Evolutionary conservation across 2,888 invertebrate genomes (phyloP).

Genomic region (Tanypteryx hageni): DNA sequence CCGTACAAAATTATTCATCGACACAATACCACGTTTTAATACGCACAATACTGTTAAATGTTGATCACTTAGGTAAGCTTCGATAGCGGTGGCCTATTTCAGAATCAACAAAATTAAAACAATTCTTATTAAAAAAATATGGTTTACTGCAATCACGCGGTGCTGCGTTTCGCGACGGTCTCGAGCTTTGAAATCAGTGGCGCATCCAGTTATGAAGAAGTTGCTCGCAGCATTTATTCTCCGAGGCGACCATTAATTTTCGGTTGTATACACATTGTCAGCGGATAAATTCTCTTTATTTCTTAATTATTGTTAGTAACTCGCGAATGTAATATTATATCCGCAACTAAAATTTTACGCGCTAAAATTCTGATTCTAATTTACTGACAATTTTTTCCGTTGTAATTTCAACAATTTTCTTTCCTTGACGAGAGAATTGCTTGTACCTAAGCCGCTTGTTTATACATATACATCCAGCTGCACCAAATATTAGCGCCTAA

Average conservation of each 20-base stretch:
- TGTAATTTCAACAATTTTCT: too few species aligned
- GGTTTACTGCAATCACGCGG: conserved; percentile 5
- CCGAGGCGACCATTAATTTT: background rate
- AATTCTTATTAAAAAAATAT: background rate
- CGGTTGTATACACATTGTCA: background rate
- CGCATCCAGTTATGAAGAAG: background rate
- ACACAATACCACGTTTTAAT: background rate
- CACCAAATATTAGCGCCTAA: too few species aligned
- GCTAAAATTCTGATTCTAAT: background rate
- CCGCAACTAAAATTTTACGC: background rate
- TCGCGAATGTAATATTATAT: background rate
- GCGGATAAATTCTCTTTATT: too few species aligned
- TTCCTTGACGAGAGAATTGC: too few species aligned
- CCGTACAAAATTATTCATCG: background rate
- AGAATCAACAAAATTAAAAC: background rate
- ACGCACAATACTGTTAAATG: background rate
- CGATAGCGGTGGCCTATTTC: background rate
- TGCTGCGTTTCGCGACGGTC: background rate
- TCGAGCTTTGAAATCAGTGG: conserved; percentile 23
- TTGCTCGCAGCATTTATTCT: background rate
- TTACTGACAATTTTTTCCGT: background rate
- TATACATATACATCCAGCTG: too few species aligned
- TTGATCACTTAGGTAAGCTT: conserved; percentile 26
- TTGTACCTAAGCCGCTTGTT: too few species aligned
- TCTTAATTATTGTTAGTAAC: too few species aligned